Base-by-base conservation (phyloP, 2,113 vertebrate genomes). In the Castor canadensis region DNA sequence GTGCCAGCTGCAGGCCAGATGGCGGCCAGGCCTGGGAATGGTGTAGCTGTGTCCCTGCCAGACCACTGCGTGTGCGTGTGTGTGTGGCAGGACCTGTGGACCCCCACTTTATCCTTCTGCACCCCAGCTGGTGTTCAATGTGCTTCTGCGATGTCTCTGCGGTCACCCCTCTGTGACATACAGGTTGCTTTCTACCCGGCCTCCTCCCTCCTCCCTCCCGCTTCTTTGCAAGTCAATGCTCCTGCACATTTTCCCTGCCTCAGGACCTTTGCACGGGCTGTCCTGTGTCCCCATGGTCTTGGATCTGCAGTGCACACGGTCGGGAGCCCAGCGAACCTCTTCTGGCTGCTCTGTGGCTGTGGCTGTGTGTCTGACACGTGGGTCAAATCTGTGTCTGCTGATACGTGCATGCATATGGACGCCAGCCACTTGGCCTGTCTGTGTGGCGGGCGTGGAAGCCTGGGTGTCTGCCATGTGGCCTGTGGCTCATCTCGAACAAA, bases 201-300 rank as follows among this genome's bases (percentile, higher is more conserved):
- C 52, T n/a, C 28, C 0, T 35, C 3, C 0, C 80, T 43, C 0
- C 0, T 32, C 12, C 32, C 76, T 0, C 3, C 16, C 69, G 49
- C 30, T 24, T 19, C 54, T 52, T n/a, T 24, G 15, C 38, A 80
- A 43, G 90, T 32, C 93, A 67, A 15, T 22, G n/a, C 62, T 45
- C 40, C 49, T 71, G 30, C 30, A 30, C 4, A 38, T 7, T 13
- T 12, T 4, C 79, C 26, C n/a, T 73, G 54, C 54, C 43, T n/a
- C 88, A 40, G 91, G 75, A 43, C 32, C 69, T 87, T 90, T 83
- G 69, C 75, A 66, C n/a, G 3, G 22, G 69, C 3, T 95, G 38
- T 35, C 90, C 28, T 38, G 5, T 72, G 89, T 81, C 28, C 35
- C 4, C 0, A n/a, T 7, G 79, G 54, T 89, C 87, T 87, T 3